Evolutionary conservation across 1,140 invertebrate species (phyloP).

Genomic region (Sminthurinus signatus): DNA sequence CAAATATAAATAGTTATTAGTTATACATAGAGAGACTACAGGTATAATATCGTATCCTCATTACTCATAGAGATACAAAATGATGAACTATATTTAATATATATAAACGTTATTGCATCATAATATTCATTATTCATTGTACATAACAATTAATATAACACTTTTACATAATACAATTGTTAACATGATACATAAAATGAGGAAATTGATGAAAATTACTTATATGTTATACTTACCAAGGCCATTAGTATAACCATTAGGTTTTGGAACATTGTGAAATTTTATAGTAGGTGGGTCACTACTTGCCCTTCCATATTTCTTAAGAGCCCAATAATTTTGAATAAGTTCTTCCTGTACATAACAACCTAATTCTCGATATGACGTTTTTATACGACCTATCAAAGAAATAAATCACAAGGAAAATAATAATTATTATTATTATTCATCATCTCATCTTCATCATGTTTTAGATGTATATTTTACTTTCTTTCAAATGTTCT

Average conservation of each 20-base stretch:
- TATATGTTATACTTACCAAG: background rate
- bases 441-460: no score
- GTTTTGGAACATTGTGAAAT: slow-evolving; percentile 29
- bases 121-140: background rate
- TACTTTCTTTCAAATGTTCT: no score
- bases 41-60: background rate
- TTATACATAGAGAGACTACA: background rate
- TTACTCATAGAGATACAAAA: no score
- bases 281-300: slow-evolving; percentile 22
- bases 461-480: no score
- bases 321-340: slow-evolving; percentile 32
- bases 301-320: background rate
- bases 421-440: slow-evolving; percentile 6
- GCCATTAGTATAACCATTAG: slow-evolving; percentile 25
- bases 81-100: no score
- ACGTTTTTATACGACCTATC: slow-evolving; percentile 25
- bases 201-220: no score
- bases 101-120: background rate
- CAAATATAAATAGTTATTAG: slow-evolving; percentile 1
- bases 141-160: background rate
- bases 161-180: background rate
- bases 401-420: background rate
- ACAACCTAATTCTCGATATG: slow-evolving; percentile 24
- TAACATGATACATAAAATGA: no score
- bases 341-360: slow-evolving; percentile 30